A percentile compares a stretch with the other conserved stretches of the same genome.
These are phyloP conservation scores for Centropus bengalensis DNA, from an alignment of 2,113 vertebrate genomes.

Conservation along the genomic window DNA sequence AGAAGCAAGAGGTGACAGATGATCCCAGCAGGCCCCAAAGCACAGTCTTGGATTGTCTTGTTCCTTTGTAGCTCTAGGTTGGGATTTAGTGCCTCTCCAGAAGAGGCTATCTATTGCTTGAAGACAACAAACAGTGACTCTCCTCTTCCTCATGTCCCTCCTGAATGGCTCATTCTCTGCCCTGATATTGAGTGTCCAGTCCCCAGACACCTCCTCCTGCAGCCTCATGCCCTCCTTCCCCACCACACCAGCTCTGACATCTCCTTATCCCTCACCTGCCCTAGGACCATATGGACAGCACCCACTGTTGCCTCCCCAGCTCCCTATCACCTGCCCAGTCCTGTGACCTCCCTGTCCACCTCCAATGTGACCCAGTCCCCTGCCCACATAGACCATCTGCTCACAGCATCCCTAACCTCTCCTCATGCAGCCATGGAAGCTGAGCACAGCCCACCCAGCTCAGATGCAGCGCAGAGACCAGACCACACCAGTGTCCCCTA, in stretches of 20 bases:
- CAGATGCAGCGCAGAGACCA: not conserved
- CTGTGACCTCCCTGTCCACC: not conserved
- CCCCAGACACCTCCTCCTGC: not conserved
- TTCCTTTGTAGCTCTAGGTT: not conserved
- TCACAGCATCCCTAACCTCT: not conserved
- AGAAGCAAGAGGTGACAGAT: not conserved
- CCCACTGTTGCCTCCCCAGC: not conserved
- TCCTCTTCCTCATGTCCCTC: not conserved
- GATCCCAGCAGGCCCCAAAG: not conserved
- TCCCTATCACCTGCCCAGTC: not conserved
- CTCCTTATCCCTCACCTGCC: accelerated
- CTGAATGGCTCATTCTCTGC: not conserved
- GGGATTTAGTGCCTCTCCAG: not conserved
- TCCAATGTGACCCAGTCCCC: not conserved
- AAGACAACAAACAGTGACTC: not conserved
- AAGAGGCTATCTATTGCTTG: not conserved
- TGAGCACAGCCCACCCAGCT: not conserved
- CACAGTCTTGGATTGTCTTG: not conserved
- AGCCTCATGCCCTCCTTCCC: not conserved
- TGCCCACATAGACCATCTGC: not conserved
- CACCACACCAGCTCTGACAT: not conserved
- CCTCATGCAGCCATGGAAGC: accelerated
- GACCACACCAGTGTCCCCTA: slow-evolving; percentile 31
- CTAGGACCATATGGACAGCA: not conserved
- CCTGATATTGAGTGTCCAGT: not conserved